These are phyloP conservation scores for Eupristina koningsbergeri DNA, from an alignment of 1,140 invertebrate genomes.

Conservation along the genomic window DNA sequence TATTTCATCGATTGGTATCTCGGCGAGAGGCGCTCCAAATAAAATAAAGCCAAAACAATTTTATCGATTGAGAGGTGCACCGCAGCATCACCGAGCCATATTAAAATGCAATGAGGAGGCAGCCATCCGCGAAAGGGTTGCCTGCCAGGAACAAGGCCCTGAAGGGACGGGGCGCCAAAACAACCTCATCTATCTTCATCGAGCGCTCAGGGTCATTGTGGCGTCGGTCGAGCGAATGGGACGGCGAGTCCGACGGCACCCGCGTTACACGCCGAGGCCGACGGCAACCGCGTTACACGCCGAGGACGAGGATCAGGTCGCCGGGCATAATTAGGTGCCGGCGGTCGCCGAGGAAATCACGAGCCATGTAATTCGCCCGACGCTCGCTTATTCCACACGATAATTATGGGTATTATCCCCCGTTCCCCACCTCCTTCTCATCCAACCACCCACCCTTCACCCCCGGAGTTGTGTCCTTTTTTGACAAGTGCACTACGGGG, in stretches of 20 bases:
- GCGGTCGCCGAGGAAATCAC: slow-evolving; percentile 24
- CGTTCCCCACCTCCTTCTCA: background rate
- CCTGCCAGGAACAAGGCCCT: too few relatives aligned
- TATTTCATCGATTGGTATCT: background rate
- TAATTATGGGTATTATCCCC: slow-evolving; percentile 29
- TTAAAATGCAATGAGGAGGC: slow-evolving; percentile 1
- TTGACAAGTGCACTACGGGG: background rate
- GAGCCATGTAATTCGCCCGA: slow-evolving; percentile 33
- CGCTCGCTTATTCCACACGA: slow-evolving; percentile 30
- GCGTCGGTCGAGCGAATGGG: background rate
- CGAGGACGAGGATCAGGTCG: background rate
- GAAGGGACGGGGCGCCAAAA: too few relatives aligned
- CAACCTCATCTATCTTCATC: too few relatives aligned
- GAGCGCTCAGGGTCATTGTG: too few relatives aligned
- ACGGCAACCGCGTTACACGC: background rate
- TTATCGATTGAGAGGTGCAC: background rate
- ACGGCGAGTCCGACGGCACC: background rate
- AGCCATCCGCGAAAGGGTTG: background rate
- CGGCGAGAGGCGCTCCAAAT: background rate
- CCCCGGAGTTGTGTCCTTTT: too few relatives aligned
- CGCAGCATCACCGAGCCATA: background rate
- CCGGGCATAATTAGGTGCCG: slow-evolving; percentile 36
- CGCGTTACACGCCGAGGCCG: background rate
- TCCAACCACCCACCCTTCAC: background rate
- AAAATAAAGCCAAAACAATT: background rate